phyloP scores from a whole-genome alignment of 2,113 vertebrate genomes.

The Heptranchias perlo region DNA sequence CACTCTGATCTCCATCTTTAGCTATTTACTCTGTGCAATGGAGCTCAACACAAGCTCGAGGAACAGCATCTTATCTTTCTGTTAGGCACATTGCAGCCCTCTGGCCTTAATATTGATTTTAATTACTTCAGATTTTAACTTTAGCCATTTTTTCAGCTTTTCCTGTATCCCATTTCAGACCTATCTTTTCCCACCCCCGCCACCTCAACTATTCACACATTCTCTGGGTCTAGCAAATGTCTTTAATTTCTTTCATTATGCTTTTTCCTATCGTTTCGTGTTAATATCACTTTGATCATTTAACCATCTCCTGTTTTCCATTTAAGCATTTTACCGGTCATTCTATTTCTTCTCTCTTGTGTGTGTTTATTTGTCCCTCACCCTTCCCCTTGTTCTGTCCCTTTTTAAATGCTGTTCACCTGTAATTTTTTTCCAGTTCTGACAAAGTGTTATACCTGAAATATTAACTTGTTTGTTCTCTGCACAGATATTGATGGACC shows the following conservation, averaged over 20 bases:
- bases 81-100: background rate
- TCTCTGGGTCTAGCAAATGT: no score
- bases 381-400: background rate
- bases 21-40: background rate
- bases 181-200: background rate
- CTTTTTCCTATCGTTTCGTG: background rate
- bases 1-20: background rate
- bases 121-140: background rate
- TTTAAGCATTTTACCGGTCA: background rate
- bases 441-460: no score
- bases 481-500: background rate
- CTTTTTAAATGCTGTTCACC: background rate
- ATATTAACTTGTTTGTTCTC: background rate
- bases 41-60: background rate
- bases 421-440: background rate
- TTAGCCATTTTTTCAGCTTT: background rate
- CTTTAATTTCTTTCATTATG: background rate
- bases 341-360: background rate
- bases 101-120: background rate
- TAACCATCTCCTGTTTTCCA: background rate
- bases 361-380: background rate
- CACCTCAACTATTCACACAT: background rate
- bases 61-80: background rate
- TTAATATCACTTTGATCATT: background rate
- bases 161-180: no score